Base-by-base conservation (phyloP, 2,888 invertebrate genomes). In the Pheosia tremula region DNA sequence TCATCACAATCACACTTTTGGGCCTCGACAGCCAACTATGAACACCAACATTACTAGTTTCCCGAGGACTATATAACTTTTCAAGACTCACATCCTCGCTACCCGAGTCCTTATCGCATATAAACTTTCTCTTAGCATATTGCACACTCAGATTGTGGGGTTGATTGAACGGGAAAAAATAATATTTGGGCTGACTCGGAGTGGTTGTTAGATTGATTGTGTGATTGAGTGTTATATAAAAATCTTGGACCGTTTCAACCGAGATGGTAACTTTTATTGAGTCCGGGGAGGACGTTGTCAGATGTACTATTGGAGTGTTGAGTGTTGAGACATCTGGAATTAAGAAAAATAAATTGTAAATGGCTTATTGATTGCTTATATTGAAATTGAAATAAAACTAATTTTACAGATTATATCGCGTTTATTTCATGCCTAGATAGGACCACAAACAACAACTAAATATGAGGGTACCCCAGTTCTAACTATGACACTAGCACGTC, bases 261-360 rank as follows among this genome's bases (percentile, higher is more conserved):
- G 78, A 79, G n/a, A 97, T 88, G 0, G 89, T 90, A 58, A 96
- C 95, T n/a, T 84, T 83, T 36, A 96, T 93, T 9, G 94, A 93
- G 0, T 80, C 83, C 0, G 87, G 85, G 7, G 96, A 96, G 0
- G 96, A 95, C 0, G 97, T 96, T 0, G 96, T 96, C n/a, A 97
- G 85, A 58, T 95, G 96, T 1, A 96, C 95, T 11, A 96, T 94
- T 47, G 95, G 95, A 2, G 96, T 94, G 75, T 94, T 93, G 55
- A 89, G 76, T 0, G 84, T 72, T 3, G 89, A 79, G 5, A 90
- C 71, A 54, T 92, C 94, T 92, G 86, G 1, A 86, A 88, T 55
- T 60, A 59, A 66, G 41, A 39, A 39, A 41, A 36, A 6, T 55
- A 59, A 59, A 55, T 60, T 43, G n/a, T n/a, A n/a, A n/a, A n/a